Base-by-base conservation (phyloP, 2,888 invertebrate genomes). In the Agonopterix subpropinquella region DNA sequence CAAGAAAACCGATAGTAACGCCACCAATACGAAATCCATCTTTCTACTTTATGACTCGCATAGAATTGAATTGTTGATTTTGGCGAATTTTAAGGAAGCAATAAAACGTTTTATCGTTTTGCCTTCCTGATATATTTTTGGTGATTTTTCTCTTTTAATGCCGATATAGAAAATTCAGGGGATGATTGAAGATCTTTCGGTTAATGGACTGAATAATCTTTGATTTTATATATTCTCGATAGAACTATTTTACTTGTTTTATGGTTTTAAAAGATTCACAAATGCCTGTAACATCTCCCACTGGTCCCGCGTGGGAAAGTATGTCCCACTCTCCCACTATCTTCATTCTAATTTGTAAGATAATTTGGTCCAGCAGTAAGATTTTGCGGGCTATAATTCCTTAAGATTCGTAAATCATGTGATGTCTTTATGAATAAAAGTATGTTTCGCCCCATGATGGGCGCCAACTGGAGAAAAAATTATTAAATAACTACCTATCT, bases 51-150 rank as follows among this genome's bases (percentile, higher is more conserved):
- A 80, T 72, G 76, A 68, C 71, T 70, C 70, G 63, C 68, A 66
- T 73, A 73, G 70, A 77, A 78, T 77, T 73, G 77, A 78, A 77
- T 77, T 80, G 77, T 80, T 75, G 78, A 78, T 77, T 79, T 80
- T 72, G 78, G 70, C 64, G 72, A 74, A 78, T 78, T 79, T 77
- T 69, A 73, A 77, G 73, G 65, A 71, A 72, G 73, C 67, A 67
- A 77, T 80, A 77, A 78, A 77, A 70, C 65, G 65, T 73, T 79
- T 77, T 77, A 77, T 77, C 61, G 65, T 54, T 58, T 51, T 7
- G 51, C 49, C 55, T 50, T 54, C 53, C 54, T 54, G 45, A 46
- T 54, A 55, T 55, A 53, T 55, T 55, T 58, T 58, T 55, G 55
- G 45, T 41, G 62, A 56, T 59, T 58, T 56, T 54, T 54, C 57